Evolutionary conservation across 2,888 invertebrate genomes (phyloP), one percentile per base, ranked within the genome.

Genomic region (Busseola fusca): DNA sequence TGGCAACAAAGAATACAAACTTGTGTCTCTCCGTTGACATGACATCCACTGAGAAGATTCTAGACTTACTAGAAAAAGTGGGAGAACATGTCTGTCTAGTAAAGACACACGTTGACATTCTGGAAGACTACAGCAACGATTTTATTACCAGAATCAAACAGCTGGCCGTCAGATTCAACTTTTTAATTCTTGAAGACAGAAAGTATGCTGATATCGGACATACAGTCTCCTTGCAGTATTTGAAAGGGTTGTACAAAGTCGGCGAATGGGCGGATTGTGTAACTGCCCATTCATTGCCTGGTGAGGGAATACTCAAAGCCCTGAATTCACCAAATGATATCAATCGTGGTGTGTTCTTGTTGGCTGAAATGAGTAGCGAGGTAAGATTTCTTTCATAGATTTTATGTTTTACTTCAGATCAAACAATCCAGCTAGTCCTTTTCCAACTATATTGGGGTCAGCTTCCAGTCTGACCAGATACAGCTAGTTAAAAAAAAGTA

Each of bases 161-260:
- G 40, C 89, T 99, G 69, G 97, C 99, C 0, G 92, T 96, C 27
- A 96, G 97, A 86, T 97, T 98, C 86, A 97, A 98, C 82, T 99
- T 99, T 90, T 90, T 99, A 16, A 96, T 99, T 50, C 97, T 99
- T 96, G 99, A 99, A 94, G 99, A 99, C 90, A 96, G 99, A 84
- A 99, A 99, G 93, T 99, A 98, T 95, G 98, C 98, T 6, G 99
- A 99, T 93, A 99, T 99, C 89, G 99, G 99, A 0, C 97, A 98
- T 90, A 99, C 99, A 0, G 98, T 98, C 0, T 96, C 97, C 1
- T 93, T 97, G 78, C 99, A 99, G 89, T 98, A 98, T 89, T 94
- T 95, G 0, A 96, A 97, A 78, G 99, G 99, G 0, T 74, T 97
- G 18, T 97, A 97, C 86, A 96, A 96, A 87, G 97, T 99, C 74